Percentiles rank a stretch among this genome's conserved stretches.
These are phyloP conservation scores for Cydia strobilella DNA, from an alignment of 1,140 invertebrate genomes.

Conservation along the genomic window DNA sequence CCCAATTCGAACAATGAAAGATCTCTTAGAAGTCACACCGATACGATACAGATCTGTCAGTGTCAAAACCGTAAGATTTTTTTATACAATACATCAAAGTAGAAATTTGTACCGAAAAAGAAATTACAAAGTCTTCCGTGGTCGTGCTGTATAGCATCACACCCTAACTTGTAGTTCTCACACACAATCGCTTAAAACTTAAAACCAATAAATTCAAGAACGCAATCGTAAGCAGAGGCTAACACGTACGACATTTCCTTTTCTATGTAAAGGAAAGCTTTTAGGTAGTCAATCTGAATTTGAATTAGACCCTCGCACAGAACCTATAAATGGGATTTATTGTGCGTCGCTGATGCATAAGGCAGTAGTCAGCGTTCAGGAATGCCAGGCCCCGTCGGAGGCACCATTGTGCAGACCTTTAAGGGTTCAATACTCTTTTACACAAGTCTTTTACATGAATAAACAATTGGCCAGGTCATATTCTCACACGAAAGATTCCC, in stretches of 20 bases:
- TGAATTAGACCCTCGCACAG: slow-evolving; percentile 46
- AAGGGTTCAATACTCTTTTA: slow-evolving; percentile 66
- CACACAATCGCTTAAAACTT: neutral
- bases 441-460: too few species aligned
- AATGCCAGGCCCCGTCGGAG: slow-evolving; percentile 48
- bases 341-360: slow-evolving; percentile 51
- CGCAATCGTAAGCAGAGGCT: slow-evolving; percentile 5
- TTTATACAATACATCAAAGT: too few species aligned
- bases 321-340: slow-evolving; percentile 58
- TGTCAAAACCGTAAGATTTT: too few species aligned
- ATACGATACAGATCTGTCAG: too few species aligned
- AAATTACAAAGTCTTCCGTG: too few species aligned
- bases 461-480: neutral
- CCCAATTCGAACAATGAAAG: neutral
- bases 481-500: neutral
- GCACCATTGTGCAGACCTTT: slow-evolving; percentile 58
- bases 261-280: slow-evolving; percentile 44
- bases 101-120: too few species aligned
- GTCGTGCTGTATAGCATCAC: too few species aligned
- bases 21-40: too few species aligned
- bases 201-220: slow-evolving; percentile 10
- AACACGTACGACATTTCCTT: slow-evolving; percentile 37
- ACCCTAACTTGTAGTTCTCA: neutral
- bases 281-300: slow-evolving; percentile 50
- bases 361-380: slow-evolving; percentile 61